Conservation (phyloP, 2,888 invertebrate species). For the Netelia inedita region DNA sequence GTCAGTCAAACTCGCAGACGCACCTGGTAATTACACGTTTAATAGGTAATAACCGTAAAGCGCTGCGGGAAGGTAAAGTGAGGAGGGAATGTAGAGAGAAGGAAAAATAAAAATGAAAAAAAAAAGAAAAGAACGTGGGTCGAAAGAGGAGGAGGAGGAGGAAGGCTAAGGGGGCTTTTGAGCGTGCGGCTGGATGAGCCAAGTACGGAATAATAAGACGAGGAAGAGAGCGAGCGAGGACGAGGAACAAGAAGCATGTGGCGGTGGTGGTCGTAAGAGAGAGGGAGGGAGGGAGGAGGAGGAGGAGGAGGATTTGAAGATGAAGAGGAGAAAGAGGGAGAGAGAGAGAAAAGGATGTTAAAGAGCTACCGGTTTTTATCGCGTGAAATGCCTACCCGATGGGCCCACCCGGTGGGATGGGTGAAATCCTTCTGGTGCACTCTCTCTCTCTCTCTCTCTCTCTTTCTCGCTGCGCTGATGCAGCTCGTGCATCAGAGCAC, state of each 20-base stretch:
- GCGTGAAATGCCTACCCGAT: conserved; percentile 70
- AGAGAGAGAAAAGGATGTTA: conserved; percentile 57
- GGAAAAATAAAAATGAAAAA: conserved; percentile 24
- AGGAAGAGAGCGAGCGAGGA: conserved; percentile 27
- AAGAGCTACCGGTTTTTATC: conserved; percentile 73
- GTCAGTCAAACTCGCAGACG: conserved; percentile 64
- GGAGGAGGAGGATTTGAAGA: conserved; percentile 10
- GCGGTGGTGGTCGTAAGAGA: neutral
- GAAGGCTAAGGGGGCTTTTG: conserved; percentile 7
- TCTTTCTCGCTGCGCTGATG: neutral
- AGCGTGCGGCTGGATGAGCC: conserved; percentile 29
- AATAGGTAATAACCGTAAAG: conserved; percentile 70
- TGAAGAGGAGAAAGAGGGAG: conserved; percentile 4
- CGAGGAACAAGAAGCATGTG: conserved; percentile 19
- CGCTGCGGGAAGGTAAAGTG: conserved; percentile 43
- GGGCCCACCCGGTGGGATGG: conserved; percentile 64
- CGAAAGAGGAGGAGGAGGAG: neutral
- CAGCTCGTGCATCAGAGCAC: conserved; percentile 13
- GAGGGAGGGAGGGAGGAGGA: conserved; percentile 6
- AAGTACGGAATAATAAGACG: conserved; percentile 8
- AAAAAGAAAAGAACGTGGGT: conserved; percentile 28
- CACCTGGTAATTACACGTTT: conserved; percentile 68
- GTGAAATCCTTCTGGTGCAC: conserved; percentile 53
- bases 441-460: neutral
- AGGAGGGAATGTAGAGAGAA: conserved; percentile 32